phyloP scores from a whole-genome alignment of 2,113 vertebrate genomes.

The Podilymbus podiceps region DNA sequence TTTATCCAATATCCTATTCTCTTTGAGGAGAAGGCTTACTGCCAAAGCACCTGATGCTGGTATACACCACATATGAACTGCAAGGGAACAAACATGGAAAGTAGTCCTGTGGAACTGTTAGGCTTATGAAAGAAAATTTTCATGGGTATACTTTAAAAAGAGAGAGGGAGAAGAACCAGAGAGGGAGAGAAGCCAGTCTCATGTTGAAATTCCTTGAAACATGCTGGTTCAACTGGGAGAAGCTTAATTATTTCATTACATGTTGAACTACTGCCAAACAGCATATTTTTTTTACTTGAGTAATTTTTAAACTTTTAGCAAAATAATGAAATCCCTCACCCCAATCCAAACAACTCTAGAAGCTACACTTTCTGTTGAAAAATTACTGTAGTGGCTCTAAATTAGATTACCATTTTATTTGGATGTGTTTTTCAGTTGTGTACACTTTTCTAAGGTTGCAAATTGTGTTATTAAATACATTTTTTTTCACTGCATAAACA shows the following conservation, averaged over 20 bases:
- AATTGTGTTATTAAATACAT: not conserved
- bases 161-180: accelerated
- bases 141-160: not conserved
- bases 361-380: not conserved
- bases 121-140: not conserved
- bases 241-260: not conserved
- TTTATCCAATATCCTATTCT: not conserved
- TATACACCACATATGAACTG: accelerated
- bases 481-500: not conserved
- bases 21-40: not conserved
- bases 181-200: not conserved
- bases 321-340: not conserved
- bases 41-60: not conserved
- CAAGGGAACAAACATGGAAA: not conserved
- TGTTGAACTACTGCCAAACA: not conserved
- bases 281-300: not conserved
- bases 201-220: not conserved
- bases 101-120: not conserved
- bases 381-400: not conserved
- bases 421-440: not conserved
- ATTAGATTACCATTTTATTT: not conserved
- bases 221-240: accelerated
- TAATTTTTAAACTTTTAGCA: not conserved
- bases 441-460: not conserved
- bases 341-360: not conserved